phyloP scores from a whole-genome alignment of 2,888 invertebrate species.

The Limulus polyphemus region DNA sequence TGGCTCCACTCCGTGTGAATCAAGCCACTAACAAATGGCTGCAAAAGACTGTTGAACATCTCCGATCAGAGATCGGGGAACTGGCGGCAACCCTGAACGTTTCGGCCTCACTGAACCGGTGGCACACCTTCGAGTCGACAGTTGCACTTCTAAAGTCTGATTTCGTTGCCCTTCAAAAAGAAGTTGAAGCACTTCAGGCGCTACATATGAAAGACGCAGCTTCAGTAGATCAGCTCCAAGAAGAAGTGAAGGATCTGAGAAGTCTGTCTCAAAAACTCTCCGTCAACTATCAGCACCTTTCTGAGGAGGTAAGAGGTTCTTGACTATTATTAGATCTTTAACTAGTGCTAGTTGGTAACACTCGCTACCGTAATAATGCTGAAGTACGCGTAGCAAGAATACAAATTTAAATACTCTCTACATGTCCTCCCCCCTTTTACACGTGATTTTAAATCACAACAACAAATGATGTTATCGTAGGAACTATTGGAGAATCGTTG shows the following conservation, averaged over 20 bases:
- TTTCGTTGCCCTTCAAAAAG: constrained; percentile 17
- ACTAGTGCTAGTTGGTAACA: no score
- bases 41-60: constrained; percentile 20
- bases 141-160: constrained; percentile 22
- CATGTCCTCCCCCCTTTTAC: no score
- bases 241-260: constrained; percentile 31
- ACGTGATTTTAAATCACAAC: background rate
- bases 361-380: no score
- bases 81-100: constrained; percentile 24
- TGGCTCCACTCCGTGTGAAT: constrained; percentile 4
- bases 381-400: no score
- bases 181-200: constrained; percentile 20
- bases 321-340: no score
- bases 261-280: constrained; percentile 27
- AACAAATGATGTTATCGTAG: no score
- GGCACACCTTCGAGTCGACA: constrained; percentile 13
- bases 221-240: constrained; percentile 19
- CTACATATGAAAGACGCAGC: constrained; percentile 17
- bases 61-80: constrained; percentile 24
- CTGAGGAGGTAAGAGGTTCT: constrained; percentile 21
- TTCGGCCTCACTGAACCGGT: constrained; percentile 19
- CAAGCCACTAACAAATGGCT: constrained; percentile 22
- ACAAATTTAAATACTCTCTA: no score
- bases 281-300: constrained; percentile 17
- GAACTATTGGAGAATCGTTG: no score